Percentiles rank a stretch among this genome's conserved stretches.
phyloP scores from a whole-genome alignment of 1,140 invertebrate genomes.

The Drosophila bipectinata region DNA sequence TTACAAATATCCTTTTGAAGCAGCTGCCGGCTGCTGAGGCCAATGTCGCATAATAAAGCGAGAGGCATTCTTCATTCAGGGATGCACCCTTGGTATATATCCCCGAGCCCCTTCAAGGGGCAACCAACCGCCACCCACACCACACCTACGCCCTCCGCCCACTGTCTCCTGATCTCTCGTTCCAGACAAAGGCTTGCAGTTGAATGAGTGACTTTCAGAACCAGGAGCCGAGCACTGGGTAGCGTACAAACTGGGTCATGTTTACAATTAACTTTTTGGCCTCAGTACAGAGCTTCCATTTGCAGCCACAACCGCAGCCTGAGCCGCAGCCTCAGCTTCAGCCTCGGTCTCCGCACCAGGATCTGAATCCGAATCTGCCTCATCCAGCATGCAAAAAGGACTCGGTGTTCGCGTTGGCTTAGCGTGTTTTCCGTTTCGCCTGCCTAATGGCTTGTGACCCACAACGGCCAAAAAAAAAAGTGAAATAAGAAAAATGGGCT shows the following conservation, averaged over 20 bases:
- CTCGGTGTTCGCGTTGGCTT: constrained; percentile 39
- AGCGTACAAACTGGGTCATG: constrained; percentile 66
- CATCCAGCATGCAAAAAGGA: constrained; percentile 75
- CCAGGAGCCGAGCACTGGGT: constrained; percentile 11
- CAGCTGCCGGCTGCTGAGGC: constrained; percentile 45
- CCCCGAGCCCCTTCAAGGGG: background rate
- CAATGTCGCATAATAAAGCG: constrained; percentile 69
- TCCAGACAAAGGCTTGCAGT: constrained; percentile 41
- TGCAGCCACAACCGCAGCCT: constrained; percentile 46
- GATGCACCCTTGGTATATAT: constrained; percentile 21
- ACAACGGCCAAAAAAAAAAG: constrained; percentile 7
- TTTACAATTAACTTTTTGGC: constrained; percentile 79
- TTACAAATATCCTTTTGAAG: constrained; percentile 64
- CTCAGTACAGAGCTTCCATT: constrained; percentile 32
- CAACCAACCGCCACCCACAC: constrained; percentile 1
- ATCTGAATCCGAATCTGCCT: constrained; percentile 50
- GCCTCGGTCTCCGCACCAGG: constrained; percentile 20
- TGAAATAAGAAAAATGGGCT: constrained; percentile 21
- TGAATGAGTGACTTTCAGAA: constrained; percentile 33
- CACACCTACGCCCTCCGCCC: background rate
- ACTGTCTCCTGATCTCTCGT: constrained; percentile 26
- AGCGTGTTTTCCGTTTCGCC: constrained; percentile 44
- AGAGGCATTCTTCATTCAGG: constrained; percentile 60
- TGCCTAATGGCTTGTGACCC: constrained; percentile 60
- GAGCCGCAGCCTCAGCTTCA: constrained; percentile 9